Percentiles rank a stretch among this genome's conserved stretches.
Conservation (phyloP, 1,140 invertebrate species). For the silkworm (Bombyx mori) region ASM3026992v2 NC_085121.1:12691001-12691500, state of each 20-base stretch:
- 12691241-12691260: conserved; percentile 79
- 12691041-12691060: conserved; percentile 74
- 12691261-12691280: conserved; percentile 73
- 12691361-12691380: conserved; percentile 73
- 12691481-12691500: no score
- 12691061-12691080: conserved; percentile 78
- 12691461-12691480: no score
- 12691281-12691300: conserved; percentile 56
- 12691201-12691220: conserved; percentile 74
- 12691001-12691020: conserved; percentile 60
- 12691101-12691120: conserved; percentile 86
- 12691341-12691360: conserved; percentile 84
- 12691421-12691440: no score
- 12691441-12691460: no score
- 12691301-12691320: conserved; percentile 60
- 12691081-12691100: conserved; percentile 90
- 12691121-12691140: conserved; percentile 88
- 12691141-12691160: conserved; percentile 78
- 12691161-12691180: conserved; percentile 88
- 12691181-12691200: conserved; percentile 77
- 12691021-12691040: conserved; percentile 74
- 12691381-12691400: no score
- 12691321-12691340: conserved; percentile 70
- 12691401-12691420: background rate
- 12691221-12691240: conserved; percentile 81